Evolutionary conservation across 2,797 vertebrate genomes (phyloP).

Genomic region (Chelmon rostratus): DNA sequence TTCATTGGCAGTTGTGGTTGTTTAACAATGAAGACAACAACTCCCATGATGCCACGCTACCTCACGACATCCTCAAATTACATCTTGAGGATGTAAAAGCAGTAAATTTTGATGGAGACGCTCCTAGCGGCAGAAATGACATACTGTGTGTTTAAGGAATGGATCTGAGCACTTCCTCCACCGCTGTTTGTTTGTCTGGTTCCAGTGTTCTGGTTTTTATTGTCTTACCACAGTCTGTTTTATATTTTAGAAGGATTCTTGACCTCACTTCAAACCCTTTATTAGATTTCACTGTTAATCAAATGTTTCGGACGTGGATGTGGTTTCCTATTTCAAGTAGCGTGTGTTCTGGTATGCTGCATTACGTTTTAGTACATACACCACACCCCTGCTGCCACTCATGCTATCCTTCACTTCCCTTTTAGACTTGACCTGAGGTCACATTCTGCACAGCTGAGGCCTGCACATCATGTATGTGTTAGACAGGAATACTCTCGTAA

Average conservation of each 20-base stretch:
- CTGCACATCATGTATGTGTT: not conserved
- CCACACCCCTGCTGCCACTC: not conserved
- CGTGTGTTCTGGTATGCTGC: not conserved
- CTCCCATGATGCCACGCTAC: too few species aligned
- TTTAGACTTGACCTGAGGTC: slow-evolving; percentile 31
- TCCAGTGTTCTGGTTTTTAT: not conserved
- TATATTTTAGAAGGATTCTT: not conserved
- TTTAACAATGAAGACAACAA: too few species aligned
- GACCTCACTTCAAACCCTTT: not conserved
- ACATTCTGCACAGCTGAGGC: slow-evolving; percentile 19
- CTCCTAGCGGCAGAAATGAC: too few species aligned
- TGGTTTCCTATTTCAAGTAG: not conserved
- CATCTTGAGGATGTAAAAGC: too few species aligned
- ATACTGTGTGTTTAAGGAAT: too few species aligned
- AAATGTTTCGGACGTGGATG: slow-evolving; percentile 2
- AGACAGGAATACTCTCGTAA: not conserved
- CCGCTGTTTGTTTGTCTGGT: not conserved
- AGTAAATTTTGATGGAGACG: too few species aligned
- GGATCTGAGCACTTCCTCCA: too few species aligned
- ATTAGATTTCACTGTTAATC: not conserved
- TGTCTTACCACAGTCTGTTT: not conserved
- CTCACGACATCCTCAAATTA: too few species aligned
- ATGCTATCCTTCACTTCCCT: slow-evolving; percentile 24
- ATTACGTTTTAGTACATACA: not conserved
- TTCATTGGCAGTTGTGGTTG: too few species aligned